Percentiles rank a stretch among this genome's conserved stretches.
Evolutionary conservation across 2,888 invertebrate genomes (phyloP).

Genomic region (Ypsolopha scabrella): DNA sequence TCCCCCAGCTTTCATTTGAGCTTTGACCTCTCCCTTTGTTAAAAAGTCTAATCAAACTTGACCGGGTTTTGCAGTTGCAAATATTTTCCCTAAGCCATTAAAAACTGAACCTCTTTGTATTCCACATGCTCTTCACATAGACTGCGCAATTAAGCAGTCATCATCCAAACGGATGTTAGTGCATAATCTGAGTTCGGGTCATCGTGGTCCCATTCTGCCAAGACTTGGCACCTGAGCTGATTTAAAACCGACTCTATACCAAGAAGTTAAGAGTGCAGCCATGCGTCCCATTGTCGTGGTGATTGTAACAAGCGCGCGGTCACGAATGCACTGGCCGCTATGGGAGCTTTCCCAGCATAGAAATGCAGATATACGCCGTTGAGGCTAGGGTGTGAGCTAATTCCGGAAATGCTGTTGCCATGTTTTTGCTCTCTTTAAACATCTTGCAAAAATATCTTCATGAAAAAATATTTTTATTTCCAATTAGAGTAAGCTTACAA

Average conservation of each 20-base stretch:
- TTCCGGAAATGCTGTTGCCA: slow-evolving; percentile 9
- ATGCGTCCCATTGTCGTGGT: neutral
- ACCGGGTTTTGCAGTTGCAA: too few relatives aligned
- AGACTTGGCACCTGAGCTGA: too few relatives aligned
- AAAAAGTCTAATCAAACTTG: too few relatives aligned
- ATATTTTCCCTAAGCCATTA: too few relatives aligned
- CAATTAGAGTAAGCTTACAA: too few relatives aligned
- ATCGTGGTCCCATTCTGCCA: slow-evolving; percentile 30
- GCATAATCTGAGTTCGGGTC: slow-evolving; percentile 61
- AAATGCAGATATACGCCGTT: slow-evolving; percentile 53
- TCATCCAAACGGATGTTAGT: slow-evolving; percentile 61
- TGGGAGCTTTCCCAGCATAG: slow-evolving; percentile 67
- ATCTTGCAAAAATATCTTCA: too few relatives aligned
- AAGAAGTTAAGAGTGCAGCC: neutral
- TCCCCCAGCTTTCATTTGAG: too few relatives aligned
- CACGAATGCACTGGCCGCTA: slow-evolving; percentile 54
- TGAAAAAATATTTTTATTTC: too few relatives aligned
- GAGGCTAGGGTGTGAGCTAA: slow-evolving; percentile 16
- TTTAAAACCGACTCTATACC: too few relatives aligned
- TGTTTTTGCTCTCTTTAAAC: neutral
- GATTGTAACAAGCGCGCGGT: slow-evolving; percentile 55
- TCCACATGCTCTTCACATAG: slow-evolving; percentile 26
- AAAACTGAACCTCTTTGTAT: too few relatives aligned
- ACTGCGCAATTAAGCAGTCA: slow-evolving; percentile 59
- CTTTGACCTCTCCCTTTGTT: too few relatives aligned